A percentile compares a stretch with the other conserved stretches of the same genome.
phyloP scores from a whole-genome alignment of 2,888 invertebrate genomes.

The Entomobrya proxima region DNA sequence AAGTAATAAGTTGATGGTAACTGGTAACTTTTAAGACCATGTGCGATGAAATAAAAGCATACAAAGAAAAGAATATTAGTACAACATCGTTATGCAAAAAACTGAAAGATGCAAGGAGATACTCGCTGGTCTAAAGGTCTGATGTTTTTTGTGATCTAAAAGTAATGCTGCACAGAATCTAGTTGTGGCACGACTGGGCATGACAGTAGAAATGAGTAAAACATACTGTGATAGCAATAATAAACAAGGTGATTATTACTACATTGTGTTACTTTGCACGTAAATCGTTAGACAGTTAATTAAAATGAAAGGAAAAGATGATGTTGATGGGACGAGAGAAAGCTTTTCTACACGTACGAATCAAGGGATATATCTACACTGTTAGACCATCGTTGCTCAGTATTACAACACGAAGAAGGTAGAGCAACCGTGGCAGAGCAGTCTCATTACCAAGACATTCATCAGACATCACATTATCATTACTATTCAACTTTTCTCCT shows the following conservation, averaged over 20 bases:
- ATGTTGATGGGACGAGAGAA: constrained; percentile 52
- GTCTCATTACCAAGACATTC: constrained; percentile 58
- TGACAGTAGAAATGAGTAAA: constrained; percentile 44
- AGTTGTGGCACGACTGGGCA: constrained; percentile 29
- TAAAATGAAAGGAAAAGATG: constrained; percentile 69
- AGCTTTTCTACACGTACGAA: constrained; percentile 37
- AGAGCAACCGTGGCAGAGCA: constrained; percentile 33
- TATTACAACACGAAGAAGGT: constrained; percentile 20
- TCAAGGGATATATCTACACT: constrained; percentile 1
- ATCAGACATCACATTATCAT: constrained; percentile 34
- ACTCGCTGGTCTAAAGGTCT: background rate
- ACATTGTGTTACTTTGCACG: constrained; percentile 65
- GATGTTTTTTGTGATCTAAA: background rate
- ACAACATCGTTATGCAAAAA: constrained; percentile 34
- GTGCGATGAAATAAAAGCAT: no score
- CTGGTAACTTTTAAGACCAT: background rate
- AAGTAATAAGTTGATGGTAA: no score
- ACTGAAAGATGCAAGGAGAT: constrained; percentile 49
- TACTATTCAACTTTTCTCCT: constrained; percentile 47
- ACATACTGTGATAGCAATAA: constrained; percentile 44
- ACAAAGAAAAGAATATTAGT: no score
- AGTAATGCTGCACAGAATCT: background rate
- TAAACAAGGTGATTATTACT: constrained; percentile 61
- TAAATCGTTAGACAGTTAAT: constrained; percentile 73
- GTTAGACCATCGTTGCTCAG: constrained; percentile 30